Evolutionary conservation across 1,140 invertebrate species (phyloP), one percentile per base, ranked within the genome.

Genomic region (Drosophila dunni): DNA sequence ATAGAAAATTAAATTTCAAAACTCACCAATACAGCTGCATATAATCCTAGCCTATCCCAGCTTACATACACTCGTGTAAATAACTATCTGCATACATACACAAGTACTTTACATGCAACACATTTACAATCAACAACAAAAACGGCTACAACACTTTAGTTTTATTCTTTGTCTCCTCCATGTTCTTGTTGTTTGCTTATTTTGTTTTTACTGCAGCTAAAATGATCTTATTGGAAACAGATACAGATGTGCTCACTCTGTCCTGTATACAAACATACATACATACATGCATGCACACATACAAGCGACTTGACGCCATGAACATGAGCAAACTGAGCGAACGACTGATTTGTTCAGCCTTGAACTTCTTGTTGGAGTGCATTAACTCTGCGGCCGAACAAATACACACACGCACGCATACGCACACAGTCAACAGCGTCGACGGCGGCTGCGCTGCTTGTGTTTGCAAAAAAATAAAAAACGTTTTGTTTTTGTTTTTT

Each of bases 271-370:
- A 53, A 8, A 40, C 13, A 29, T 36, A 20, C 8, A n/a, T 79
- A 68, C 62, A 44, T 68, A 76, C 73, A 66, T 67, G 45, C 13
- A 56, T 51, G 36, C 44, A 45, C 44, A 40, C 44, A 61, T 17
- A 53, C 48, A 36, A 51, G 29, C 56, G 50, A 66, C 65, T 67
- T 83, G 78, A 85, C 83, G 79, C 71, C 83, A 80, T 81, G 65
- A 78, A 66, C 45, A 75, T 75, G 75, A 81, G 64, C 75, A 62
- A 68, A 69, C 67, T 66, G 76, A 82, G 78, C 80, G 66, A 88
- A 76, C 88, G 88, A 89, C 88, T 84, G 88, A 91, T 91, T 91
- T 84, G 88, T 83, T 89, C 89, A 91, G 88, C 88, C 88, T 91
- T 91, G 88, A 91, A 91, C 88, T 91, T 91, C 88, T 91, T 72